A percentile compares a stretch with the other conserved stretches of the same genome.
Conservation (phyloP, 2,113 vertebrate genomes). For the Gallinago media region DNA sequence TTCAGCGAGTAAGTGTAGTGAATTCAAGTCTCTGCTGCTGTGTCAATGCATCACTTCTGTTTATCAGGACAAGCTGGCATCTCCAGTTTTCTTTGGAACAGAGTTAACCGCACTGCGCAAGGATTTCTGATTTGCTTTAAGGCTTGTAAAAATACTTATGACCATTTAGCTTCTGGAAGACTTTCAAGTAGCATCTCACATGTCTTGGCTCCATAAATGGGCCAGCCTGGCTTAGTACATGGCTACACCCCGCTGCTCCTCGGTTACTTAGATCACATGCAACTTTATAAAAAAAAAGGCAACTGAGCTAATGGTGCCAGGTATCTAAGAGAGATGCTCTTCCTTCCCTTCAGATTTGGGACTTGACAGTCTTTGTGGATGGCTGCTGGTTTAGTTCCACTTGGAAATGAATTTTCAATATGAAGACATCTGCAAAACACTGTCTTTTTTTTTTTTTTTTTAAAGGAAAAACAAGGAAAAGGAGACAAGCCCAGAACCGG, state of each 20-base stretch:
- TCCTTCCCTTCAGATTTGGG: background rate
- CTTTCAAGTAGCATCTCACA: background rate
- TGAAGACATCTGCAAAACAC: background rate
- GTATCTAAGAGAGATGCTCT: background rate
- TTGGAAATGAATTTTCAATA: background rate
- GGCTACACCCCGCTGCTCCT: background rate
- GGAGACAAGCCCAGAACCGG: background rate
- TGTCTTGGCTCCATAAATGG: background rate
- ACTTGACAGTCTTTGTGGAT: background rate
- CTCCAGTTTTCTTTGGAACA: background rate
- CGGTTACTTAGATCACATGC: background rate
- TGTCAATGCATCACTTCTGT: background rate
- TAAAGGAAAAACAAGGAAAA: background rate
- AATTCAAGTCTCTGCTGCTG: background rate
- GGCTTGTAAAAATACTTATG: background rate
- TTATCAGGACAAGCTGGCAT: background rate
- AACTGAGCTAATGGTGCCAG: background rate
- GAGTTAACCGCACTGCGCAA: background rate
- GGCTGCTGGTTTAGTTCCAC: background rate
- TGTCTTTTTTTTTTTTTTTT: background rate
- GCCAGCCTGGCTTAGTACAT: background rate
- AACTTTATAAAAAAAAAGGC: background rate
- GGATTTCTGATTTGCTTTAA: background rate
- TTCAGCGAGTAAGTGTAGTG: fast-evolving
- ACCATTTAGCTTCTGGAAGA: background rate